Conservation (phyloP, 2,113 vertebrate genomes). For the zebrafish (Danio rerio) region DNA sequence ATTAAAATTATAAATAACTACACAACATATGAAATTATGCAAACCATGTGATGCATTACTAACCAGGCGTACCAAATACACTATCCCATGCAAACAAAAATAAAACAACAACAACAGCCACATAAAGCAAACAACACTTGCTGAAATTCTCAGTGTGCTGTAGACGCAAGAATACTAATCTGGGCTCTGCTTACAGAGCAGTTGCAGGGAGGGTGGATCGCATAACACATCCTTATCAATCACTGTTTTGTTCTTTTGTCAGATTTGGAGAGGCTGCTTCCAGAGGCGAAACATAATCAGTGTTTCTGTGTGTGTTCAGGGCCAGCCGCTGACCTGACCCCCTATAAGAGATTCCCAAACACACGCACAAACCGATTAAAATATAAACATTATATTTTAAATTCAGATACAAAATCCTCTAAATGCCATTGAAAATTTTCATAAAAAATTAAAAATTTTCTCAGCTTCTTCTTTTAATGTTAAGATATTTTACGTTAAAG, state of each 20-base stretch:
- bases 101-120: slow-evolving; percentile 55
- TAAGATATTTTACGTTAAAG: too few relatives aligned
- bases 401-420: too few relatives aligned
- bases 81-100: neutral
- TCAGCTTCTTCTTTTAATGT: too few relatives aligned
- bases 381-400: slow-evolving; percentile 37
- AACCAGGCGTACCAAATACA: slow-evolving; percentile 52
- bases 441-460: too few relatives aligned
- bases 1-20: neutral
- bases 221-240: slow-evolving; percentile 78
- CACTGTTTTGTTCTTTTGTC: slow-evolving; percentile 75
- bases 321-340: slow-evolving; percentile 62
- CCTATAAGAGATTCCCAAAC: slow-evolving; percentile 59
- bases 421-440: too few relatives aligned
- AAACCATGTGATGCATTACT: slow-evolving; percentile 64
- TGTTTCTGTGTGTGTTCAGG: slow-evolving; percentile 60
- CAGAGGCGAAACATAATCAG: slow-evolving; percentile 66
- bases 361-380: slow-evolving; percentile 46
- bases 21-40: neutral
- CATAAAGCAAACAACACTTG: slow-evolving; percentile 74
- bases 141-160: slow-evolving; percentile 62
- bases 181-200: slow-evolving; percentile 28
- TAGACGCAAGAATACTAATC: slow-evolving; percentile 66
- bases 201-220: slow-evolving; percentile 57
- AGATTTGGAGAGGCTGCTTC: slow-evolving; percentile 68